Conservation (phyloP, 2,797 vertebrate species). For the Aeoliscus strigatus region DNA sequence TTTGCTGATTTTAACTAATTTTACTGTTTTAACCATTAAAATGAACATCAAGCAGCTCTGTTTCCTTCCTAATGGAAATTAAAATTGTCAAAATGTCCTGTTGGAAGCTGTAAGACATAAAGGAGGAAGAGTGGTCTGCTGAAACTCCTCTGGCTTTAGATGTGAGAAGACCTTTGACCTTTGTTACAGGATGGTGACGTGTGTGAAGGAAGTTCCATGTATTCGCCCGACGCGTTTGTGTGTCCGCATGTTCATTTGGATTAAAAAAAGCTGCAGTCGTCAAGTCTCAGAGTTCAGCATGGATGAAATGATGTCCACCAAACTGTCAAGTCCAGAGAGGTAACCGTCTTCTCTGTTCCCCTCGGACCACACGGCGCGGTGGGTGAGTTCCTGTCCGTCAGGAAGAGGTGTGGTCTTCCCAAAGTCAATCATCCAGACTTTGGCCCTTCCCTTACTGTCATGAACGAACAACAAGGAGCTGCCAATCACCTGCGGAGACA, state of each 20-base stretch:
- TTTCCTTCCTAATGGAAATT: too few species aligned
- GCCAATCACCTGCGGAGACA: slow-evolving; percentile 85
- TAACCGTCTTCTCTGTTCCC: slow-evolving; percentile 97
- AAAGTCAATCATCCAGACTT: slow-evolving; percentile 99
- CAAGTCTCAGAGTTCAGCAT: slow-evolving; percentile 71
- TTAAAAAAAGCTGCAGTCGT: slow-evolving; percentile 15
- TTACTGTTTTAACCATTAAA: too few species aligned
- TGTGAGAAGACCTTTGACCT: too few species aligned
- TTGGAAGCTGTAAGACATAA: too few species aligned
- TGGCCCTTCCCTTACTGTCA: slow-evolving; percentile 88
- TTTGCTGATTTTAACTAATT: too few species aligned
- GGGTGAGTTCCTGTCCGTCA: slow-evolving; percentile 85
- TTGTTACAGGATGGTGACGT: too few species aligned
- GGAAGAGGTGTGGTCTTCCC: slow-evolving; percentile 94
- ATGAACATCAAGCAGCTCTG: too few species aligned
- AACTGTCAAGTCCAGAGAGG: slow-evolving; percentile 89
- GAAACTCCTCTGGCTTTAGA: too few species aligned
- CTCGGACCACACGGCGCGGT: slow-evolving; percentile 84
- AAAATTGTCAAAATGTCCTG: too few species aligned
- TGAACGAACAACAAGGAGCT: slow-evolving; percentile 98
- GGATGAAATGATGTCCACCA: slow-evolving; percentile 85
- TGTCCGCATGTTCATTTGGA: slow-evolving; percentile 33
- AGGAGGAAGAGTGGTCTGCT: too few species aligned
- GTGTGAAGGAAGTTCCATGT: slow-evolving; percentile 22
- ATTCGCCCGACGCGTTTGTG: slow-evolving; percentile 22